Conservation (phyloP, 2,113 vertebrate species). For the Tretioscincus oriximinensis region DNA sequence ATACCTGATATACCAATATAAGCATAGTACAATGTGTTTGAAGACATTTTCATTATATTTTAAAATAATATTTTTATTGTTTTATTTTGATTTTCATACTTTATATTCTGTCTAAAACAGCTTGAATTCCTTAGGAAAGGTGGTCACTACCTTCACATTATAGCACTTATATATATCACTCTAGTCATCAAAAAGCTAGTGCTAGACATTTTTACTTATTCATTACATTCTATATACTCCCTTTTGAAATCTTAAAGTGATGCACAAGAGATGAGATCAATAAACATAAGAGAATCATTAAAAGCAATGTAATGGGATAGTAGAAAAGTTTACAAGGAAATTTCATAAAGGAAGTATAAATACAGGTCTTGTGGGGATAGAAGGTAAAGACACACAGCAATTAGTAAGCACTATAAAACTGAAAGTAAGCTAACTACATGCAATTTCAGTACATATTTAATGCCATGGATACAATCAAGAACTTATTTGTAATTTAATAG, state of each 20-base stretch:
- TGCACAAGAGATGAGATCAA: no score
- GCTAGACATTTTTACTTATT: background rate
- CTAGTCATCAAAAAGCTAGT: background rate
- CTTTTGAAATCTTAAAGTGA: no score
- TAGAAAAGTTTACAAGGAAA: conserved; percentile 23
- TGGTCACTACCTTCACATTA: no score
- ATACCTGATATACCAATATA: no score
- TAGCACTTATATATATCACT: background rate
- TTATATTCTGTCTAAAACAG: no score
- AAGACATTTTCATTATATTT: no score
- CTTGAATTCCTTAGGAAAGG: no score
- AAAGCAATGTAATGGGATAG: background rate
- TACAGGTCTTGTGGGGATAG: background rate
- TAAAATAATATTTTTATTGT: no score
- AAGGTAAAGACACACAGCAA: background rate
- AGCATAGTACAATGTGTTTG: no score
- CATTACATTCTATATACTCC: no score
- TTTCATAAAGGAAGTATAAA: background rate
- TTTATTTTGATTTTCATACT: no score
- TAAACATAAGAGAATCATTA: background rate
- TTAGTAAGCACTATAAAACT: background rate
- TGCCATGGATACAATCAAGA: background rate
- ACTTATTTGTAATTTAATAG: background rate
- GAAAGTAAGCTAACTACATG: background rate
- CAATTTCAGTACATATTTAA: background rate